phyloP scores from a whole-genome alignment of 2,888 invertebrate species.

The Agriopis leucophaearia region DNA sequence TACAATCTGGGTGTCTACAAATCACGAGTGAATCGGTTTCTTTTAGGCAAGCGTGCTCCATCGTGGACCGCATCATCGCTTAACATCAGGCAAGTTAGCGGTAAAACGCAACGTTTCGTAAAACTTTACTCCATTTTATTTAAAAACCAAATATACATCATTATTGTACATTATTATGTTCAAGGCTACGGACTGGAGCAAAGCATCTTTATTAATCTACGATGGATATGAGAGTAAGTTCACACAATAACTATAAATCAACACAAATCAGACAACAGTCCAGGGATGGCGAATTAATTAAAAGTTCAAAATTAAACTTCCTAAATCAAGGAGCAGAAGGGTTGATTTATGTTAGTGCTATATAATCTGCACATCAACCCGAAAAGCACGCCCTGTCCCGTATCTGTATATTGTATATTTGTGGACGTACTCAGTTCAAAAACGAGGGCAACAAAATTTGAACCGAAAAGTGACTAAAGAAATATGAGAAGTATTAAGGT shows the following conservation, averaged over 20 bases:
- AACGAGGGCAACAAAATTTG: not conserved
- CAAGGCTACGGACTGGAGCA: too few species aligned
- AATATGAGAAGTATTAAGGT: too few species aligned
- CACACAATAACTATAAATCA: conserved; percentile 25
- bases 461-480: not conserved
- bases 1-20: too few species aligned
- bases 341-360: conserved; percentile 59
- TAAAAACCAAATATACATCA: too few species aligned
- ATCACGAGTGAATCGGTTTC: too few species aligned
- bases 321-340: conserved; percentile 55
- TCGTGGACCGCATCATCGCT: too few species aligned
- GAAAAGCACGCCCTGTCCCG: conserved; percentile 50
- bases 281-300: conserved; percentile 43
- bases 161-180: too few species aligned
- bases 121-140: too few species aligned
- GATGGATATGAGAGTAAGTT: not conserved
- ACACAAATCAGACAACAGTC: conserved; percentile 40
- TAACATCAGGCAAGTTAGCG: too few species aligned
- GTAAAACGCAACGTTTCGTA: too few species aligned
- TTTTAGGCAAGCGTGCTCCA: too few species aligned
- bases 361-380: conserved; percentile 59
- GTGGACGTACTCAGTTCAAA: conserved; percentile 32
- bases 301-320: conserved; percentile 46
- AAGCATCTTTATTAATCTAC: too few species aligned
- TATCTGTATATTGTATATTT: conserved; percentile 35